Conservation (phyloP, 2,113 vertebrate species). For the Calyptommatus sinebrachiatus region DNA sequence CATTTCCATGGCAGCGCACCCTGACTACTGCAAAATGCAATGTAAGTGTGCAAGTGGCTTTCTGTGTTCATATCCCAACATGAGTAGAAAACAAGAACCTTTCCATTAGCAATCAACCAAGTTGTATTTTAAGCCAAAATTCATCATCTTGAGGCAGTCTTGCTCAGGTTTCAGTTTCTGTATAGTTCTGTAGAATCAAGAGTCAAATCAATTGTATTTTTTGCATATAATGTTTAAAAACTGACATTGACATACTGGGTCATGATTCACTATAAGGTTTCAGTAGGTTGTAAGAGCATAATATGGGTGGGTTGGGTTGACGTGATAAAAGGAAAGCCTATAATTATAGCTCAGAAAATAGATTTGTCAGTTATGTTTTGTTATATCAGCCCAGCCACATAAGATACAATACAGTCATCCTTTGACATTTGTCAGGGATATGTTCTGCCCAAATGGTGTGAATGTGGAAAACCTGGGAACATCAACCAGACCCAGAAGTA, state of each 20-base stretch:
- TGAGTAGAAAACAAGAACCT: background rate
- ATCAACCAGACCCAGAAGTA: no score
- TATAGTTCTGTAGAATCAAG: no score
- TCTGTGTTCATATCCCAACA: background rate
- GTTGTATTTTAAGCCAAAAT: background rate
- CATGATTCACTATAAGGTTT: background rate
- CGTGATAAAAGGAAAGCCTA: background rate
- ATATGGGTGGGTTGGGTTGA: background rate
- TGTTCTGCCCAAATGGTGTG: no score
- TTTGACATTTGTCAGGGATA: no score
- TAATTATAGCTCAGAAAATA: background rate
- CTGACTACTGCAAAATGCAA: no score
- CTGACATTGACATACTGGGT: background rate
- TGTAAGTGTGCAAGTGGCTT: no score
- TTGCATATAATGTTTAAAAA: background rate
- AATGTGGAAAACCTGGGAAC: no score
- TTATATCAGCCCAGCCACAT: background rate
- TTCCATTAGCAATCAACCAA: background rate
- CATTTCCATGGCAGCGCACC: no score
- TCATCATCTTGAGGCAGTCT: background rate
- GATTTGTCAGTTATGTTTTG: background rate
- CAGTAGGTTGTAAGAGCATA: background rate
- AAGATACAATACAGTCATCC: background rate
- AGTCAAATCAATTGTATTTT: background rate
- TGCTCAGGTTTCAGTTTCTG: background rate